These are phyloP conservation scores for Microplitis mediator DNA, from an alignment of 1,140 invertebrate genomes.

Conservation along the genomic window DNA sequence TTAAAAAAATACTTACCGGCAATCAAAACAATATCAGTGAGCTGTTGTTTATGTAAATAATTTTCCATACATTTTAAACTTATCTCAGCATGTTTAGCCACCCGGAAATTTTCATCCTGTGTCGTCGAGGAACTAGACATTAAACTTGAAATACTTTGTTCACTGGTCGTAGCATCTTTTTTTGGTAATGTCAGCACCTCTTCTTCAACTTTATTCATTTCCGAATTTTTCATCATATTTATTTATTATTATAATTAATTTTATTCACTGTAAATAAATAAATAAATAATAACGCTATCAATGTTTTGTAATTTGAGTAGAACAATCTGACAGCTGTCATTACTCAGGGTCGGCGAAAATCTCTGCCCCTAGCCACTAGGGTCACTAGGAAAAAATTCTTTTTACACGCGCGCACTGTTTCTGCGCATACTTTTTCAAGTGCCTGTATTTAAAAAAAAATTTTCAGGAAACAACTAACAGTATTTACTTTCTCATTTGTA, in stretches of 20 bases:
- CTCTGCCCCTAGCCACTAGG: too few species aligned
- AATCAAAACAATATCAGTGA: constrained; percentile 81
- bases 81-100: constrained; percentile 78
- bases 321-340: too few species aligned
- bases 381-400: too few species aligned
- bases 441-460: too few species aligned
- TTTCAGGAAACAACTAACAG: too few species aligned
- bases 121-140: constrained; percentile 48
- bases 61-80: constrained; percentile 81
- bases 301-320: too few species aligned
- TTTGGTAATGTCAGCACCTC: constrained; percentile 38
- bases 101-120: constrained; percentile 80
- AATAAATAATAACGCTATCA: too few species aligned
- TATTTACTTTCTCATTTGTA: too few species aligned
- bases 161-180: constrained; percentile 51
- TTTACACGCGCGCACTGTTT: too few species aligned
- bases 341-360: too few species aligned
- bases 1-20: constrained; percentile 61
- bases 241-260: not conserved
- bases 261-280: not conserved
- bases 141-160: constrained; percentile 59
- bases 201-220: constrained; percentile 34
- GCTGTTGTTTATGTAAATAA: constrained; percentile 78
- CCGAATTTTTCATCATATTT: not conserved
- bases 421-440: too few species aligned